phyloP scores from a whole-genome alignment of 2,888 invertebrate species.

The Phanerotoma sp. region DNA sequence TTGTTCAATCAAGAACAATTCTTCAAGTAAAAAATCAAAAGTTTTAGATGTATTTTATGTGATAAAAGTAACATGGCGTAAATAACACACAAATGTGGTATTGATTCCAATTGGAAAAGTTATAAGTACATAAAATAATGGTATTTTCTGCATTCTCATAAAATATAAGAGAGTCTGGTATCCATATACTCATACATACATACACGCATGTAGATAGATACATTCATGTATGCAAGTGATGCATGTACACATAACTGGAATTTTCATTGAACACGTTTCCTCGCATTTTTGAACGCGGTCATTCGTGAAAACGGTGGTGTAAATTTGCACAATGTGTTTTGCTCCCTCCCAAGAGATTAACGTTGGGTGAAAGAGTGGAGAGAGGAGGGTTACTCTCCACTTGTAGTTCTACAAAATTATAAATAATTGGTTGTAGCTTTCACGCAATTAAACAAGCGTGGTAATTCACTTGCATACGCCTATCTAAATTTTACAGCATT shows the following conservation, averaged over 20 bases:
- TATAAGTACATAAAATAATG: not conserved
- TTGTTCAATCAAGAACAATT: no score
- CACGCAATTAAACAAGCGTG: constrained; percentile 30
- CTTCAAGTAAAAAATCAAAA: no score
- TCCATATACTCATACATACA: no score
- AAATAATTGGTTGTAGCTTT: constrained; percentile 34
- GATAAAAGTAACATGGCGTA: no score
- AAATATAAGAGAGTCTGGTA: constrained; percentile 4
- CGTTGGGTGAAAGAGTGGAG: not conserved
- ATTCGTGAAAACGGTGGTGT: constrained; percentile 36
- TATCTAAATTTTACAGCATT: constrained; percentile 5
- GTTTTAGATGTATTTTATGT: no score
- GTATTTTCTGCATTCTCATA: constrained; percentile 10
- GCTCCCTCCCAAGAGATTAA: not conserved
- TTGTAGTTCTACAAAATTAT: constrained; percentile 28
- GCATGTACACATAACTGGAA: no score
- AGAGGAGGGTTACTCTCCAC: no score
- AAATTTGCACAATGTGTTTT: constrained; percentile 35
- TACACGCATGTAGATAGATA: no score
- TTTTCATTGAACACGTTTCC: no score
- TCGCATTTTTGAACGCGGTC: constrained; percentile 26
- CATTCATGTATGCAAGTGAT: no score
- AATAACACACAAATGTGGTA: no score
- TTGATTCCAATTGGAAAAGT: no score
- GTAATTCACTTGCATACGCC: not conserved